phyloP scores from a whole-genome alignment of 1,140 invertebrate species.

The Magallana ariakensis region DNA sequence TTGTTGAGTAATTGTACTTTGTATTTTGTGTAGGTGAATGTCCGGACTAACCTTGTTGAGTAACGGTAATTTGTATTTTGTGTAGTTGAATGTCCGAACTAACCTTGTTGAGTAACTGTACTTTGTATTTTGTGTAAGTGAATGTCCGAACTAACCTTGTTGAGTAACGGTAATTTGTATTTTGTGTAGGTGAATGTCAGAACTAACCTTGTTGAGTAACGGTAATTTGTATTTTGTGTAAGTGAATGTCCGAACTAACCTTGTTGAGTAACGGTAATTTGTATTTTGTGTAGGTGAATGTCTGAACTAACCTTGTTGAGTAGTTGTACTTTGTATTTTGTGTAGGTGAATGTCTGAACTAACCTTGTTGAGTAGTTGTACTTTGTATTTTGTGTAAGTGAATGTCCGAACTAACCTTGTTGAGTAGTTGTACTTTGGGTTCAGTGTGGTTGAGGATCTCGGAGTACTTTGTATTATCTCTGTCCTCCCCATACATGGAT shows the following conservation, averaged over 20 bases:
- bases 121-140: neutral
- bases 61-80: neutral
- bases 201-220: neutral
- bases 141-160: neutral
- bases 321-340: neutral
- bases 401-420: neutral
- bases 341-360: neutral
- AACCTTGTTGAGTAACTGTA: neutral
- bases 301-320: conserved; percentile 1
- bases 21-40: neutral
- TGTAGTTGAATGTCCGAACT: too few species aligned
- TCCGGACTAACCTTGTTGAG: neutral
- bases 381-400: neutral
- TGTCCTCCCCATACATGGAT: conserved; percentile 47
- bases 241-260: neutral
- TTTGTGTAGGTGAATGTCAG: neutral
- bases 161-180: neutral
- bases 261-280: neutral
- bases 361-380: neutral
- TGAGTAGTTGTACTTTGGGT: conserved; percentile 31
- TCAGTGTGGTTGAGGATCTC: conserved; percentile 15
- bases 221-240: neutral
- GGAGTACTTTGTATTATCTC: neutral
- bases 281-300: too few species aligned
- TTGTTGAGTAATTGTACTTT: neutral